Conservation (phyloP, 2,113 vertebrate species). For the Girardinichthys multiradiatus region DNA sequence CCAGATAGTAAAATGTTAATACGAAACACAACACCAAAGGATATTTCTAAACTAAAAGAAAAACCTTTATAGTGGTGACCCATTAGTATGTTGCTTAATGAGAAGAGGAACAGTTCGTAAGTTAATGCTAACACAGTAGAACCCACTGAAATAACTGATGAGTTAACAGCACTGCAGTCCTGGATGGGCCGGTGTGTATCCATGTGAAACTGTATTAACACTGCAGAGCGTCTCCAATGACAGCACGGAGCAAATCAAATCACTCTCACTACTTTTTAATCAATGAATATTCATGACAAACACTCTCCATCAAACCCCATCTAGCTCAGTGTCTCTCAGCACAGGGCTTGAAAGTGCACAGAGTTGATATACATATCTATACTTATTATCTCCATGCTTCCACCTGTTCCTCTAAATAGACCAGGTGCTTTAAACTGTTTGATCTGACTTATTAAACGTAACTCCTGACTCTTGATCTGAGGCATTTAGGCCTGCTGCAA, state of each 20-base stretch:
- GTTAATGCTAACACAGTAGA: conserved; percentile 4
- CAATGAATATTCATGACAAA: conserved; percentile 45
- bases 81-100: not conserved
- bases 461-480: conserved; percentile 54
- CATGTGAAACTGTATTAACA: conserved; percentile 22
- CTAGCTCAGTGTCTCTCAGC: not conserved
- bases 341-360: conserved; percentile 36
- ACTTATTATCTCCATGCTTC: conserved; percentile 27
- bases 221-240: conserved; percentile 18
- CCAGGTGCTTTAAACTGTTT: conserved; percentile 50
- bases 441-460: conserved; percentile 53
- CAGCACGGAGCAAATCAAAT: conserved; percentile 23
- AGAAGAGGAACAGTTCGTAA: not conserved
- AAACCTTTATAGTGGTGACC: not conserved
- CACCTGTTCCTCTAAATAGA: conserved; percentile 18
- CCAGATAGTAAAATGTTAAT: too few relatives aligned
- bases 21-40: too few relatives aligned
- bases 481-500: conserved; percentile 57
- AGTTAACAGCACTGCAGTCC: conserved; percentile 10
- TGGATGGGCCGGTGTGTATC: conserved; percentile 6
- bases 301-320: conserved; percentile 19
- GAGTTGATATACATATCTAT: conserved; percentile 26
- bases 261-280: not conserved
- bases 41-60: too few relatives aligned
- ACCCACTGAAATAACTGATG: conserved; percentile 2